phyloP scores from a whole-genome alignment of 1,140 invertebrate species.

The Epicauta chinensis region DNA sequence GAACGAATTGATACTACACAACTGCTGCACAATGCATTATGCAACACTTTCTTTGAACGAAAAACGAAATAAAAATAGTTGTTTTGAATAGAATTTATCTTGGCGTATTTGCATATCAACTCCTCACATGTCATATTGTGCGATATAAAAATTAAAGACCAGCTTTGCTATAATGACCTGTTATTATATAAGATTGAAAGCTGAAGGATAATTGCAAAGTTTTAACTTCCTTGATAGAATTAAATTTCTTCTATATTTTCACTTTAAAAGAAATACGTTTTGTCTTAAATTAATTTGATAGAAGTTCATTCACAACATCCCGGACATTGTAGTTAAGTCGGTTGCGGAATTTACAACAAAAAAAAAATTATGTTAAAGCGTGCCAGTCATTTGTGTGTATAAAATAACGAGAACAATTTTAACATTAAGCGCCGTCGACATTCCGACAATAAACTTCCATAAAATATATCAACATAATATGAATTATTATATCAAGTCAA shows the following conservation, averaged over 20 bases:
- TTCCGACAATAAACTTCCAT: slow-evolving; percentile 22
- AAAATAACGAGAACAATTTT: slow-evolving; percentile 26
- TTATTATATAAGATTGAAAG: slow-evolving; percentile 14
- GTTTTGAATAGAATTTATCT: not conserved
- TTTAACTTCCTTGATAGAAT: slow-evolving; percentile 10
- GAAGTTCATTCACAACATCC: slow-evolving; percentile 24
- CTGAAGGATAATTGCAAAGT: slow-evolving; percentile 4
- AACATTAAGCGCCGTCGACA: slow-evolving; percentile 22
- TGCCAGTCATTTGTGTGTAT: slow-evolving; percentile 24
- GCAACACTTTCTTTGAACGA: no score
- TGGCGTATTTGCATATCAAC: slow-evolving; percentile 12
- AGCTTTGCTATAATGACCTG: slow-evolving; percentile 2
- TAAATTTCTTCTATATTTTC: no score
- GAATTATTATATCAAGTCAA: slow-evolving; percentile 10
- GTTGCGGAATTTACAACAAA: slow-evolving; percentile 22
- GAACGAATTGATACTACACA: no score
- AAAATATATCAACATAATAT: slow-evolving; percentile 18
- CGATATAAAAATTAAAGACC: slow-evolving; percentile 11
- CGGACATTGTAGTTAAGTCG: slow-evolving; percentile 23
- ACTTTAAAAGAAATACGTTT: no score
- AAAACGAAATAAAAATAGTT: no score
- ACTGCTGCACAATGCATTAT: no score
- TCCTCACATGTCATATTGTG: slow-evolving; percentile 14
- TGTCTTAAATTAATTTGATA: not conserved
- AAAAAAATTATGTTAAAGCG: slow-evolving; percentile 8